Base-by-base conservation (phyloP, 2,113 vertebrate species). In the Corythornis madagascariensis region DNA sequence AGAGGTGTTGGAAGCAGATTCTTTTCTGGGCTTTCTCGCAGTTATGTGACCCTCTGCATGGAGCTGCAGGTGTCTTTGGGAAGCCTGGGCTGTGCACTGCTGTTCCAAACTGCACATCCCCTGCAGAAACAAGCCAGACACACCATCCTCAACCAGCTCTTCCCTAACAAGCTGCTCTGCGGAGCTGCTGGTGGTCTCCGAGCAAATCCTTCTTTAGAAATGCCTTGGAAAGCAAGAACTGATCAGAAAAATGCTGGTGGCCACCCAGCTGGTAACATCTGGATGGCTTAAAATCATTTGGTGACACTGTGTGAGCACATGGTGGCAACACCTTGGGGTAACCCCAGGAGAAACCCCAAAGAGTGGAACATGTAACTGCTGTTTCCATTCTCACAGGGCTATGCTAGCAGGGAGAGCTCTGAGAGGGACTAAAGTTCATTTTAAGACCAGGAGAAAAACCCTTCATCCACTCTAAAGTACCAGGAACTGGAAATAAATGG, bases 281-380 rank as follows among this genome's bases (percentile, higher is more conserved):
- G 38, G 38, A 38, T 38, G 38, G 38, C 38, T 38, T 38, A 38
- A 38, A 38, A 38, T 38, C 38, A 38, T 38, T 38, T 10, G 38
- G 38, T 38, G 48, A 45, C n/a, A 29, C 6, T 1, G 0, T 0
- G 2, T 38, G 38, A 31, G 52, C 28, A 53, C 20, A 28, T 5
- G 28, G 55, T 29, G 8, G 9, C 31, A 76, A 84, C 6, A 52
- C 28, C 33, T 69, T 11, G 33, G 52, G 21, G 52, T 42, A 75
- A 60, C 16, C 11, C 10, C 17, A n/a, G 13, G 10, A 60, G 10
- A 65, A 83, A 59, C 8, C 16, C 53, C 33, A 88, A 22, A 69
- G 42, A 60, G 22, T 2, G 13, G 19, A 60, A 14, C 33, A 26
- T 3, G 3, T 11, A 55, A 12, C 16, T 56, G 42, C 9, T 60